These are phyloP conservation scores for Crocodylus rhombifer DNA, from an alignment of 2,797 vertebrate genomes.

Conservation along the genomic window DNA sequence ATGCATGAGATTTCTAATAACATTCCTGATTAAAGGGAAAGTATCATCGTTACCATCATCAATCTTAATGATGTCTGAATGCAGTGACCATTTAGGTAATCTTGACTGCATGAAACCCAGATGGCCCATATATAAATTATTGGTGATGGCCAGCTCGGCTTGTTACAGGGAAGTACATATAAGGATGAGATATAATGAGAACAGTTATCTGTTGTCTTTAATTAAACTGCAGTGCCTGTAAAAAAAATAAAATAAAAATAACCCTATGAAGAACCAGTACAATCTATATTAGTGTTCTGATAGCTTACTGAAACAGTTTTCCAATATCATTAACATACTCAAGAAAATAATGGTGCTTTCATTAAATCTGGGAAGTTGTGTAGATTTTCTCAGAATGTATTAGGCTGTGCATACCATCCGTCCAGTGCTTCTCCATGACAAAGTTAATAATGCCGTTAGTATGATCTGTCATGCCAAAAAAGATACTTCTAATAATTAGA, in stretches of 20 bases:
- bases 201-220: slow-evolving; percentile 20
- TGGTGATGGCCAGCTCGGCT: neutral
- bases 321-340: neutral
- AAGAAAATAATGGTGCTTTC: neutral
- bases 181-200: neutral
- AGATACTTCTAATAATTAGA: slow-evolving; percentile 51
- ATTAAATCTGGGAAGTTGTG: neutral
- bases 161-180: neutral
- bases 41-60: neutral
- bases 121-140: neutral
- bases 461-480: slow-evolving; percentile 51
- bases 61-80: neutral
- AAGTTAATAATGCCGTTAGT: slow-evolving; percentile 62
- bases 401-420: neutral
- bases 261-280: neutral
- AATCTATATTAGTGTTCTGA: neutral
- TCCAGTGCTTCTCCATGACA: neutral
- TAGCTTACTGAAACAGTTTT: neutral
- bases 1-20: neutral
- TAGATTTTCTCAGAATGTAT: neutral
- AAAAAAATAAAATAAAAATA: neutral
- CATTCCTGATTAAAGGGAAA: neutral
- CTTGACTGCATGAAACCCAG: neutral
- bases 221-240: neutral
- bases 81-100: neutral